Conservation (phyloP, 2,888 invertebrate species). For the Nomada flava region DNA sequence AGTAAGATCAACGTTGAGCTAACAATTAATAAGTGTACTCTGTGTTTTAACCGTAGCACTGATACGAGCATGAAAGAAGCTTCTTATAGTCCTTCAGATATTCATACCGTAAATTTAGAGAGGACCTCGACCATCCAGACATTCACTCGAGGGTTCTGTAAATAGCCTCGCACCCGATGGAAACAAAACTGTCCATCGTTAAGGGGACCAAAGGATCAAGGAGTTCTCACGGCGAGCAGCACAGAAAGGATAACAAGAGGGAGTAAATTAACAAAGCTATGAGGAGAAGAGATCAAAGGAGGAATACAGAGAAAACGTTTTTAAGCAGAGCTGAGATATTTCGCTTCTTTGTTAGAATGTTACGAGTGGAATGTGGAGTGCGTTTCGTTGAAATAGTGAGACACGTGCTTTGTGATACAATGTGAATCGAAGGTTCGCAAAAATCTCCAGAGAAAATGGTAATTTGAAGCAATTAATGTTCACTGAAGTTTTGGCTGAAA, state of each 20-base stretch:
- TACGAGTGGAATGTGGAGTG: neutral
- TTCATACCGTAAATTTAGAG: slow-evolving; percentile 73
- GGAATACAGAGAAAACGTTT: slow-evolving; percentile 3
- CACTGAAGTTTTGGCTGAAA: too few species aligned
- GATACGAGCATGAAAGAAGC: slow-evolving; percentile 13
- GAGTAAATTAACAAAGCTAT: slow-evolving; percentile 37
- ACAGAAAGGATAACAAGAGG: slow-evolving; percentile 42
- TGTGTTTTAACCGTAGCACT: slow-evolving; percentile 25
- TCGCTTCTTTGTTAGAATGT: neutral
- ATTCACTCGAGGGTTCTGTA: slow-evolving; percentile 74
- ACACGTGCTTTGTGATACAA: too few species aligned
- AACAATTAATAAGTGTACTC: slow-evolving; percentile 41
- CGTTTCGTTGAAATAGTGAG: neutral
- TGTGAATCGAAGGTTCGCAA: neutral
- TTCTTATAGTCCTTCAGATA: slow-evolving; percentile 55
- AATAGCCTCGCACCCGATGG: slow-evolving; percentile 74
- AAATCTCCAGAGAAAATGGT: neutral
- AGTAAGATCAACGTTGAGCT: slow-evolving; percentile 8
- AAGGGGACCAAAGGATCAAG: slow-evolving; percentile 48
- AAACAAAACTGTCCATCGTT: slow-evolving; percentile 67
- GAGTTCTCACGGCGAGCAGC: slow-evolving; percentile 44
- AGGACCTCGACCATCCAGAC: slow-evolving; percentile 54
- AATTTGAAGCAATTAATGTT: too few species aligned
- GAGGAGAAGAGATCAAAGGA: slow-evolving; percentile 34
- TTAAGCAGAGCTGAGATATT: neutral